A percentile compares a stretch with the other conserved stretches of the same genome.
Conservation (phyloP, 2,113 vertebrate species). For the Heterotis niloticus region DNA sequence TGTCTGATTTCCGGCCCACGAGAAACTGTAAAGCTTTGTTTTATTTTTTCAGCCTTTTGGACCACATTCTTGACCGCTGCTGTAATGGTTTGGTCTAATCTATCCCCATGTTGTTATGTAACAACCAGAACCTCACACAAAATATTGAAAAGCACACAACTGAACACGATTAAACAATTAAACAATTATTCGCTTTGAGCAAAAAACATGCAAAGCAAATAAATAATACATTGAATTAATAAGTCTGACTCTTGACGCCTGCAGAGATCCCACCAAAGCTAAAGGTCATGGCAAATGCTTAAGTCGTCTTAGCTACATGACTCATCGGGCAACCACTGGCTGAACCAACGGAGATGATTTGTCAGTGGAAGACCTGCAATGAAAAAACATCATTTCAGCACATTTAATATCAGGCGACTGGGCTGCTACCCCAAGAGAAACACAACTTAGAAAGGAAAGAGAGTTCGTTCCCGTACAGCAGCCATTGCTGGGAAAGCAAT, state of each 20-base stretch:
- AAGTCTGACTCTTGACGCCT: not conserved
- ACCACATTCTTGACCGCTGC: not conserved
- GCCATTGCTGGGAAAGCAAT: no score
- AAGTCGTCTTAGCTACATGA: not conserved
- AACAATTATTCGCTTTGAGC: not conserved
- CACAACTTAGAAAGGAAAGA: conserved; percentile 1
- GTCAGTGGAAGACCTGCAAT: conserved; percentile 2
- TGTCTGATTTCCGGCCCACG: not conserved
- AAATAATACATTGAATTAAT: conserved; percentile 10
- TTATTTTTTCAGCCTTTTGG: not conserved
- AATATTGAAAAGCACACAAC: not conserved
- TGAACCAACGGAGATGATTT: not conserved
- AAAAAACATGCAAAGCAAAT: conserved; percentile 10
- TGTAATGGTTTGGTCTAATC: no score
- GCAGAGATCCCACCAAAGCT: not conserved
- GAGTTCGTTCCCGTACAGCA: no score
- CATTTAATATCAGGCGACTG: conserved; percentile 3
- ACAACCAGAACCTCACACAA: not conserved
- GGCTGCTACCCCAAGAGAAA: not conserved
- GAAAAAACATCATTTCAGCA: conserved; percentile 4
- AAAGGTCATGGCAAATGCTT: not conserved
- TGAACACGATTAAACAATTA: no score
- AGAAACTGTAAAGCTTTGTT: not conserved
- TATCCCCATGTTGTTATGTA: not conserved
- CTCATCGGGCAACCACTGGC: not conserved